Evolutionary conservation across 1,140 invertebrate species (phyloP), one percentile per base, ranked within the genome.

Genomic region (Arion vulgaris): DNA sequence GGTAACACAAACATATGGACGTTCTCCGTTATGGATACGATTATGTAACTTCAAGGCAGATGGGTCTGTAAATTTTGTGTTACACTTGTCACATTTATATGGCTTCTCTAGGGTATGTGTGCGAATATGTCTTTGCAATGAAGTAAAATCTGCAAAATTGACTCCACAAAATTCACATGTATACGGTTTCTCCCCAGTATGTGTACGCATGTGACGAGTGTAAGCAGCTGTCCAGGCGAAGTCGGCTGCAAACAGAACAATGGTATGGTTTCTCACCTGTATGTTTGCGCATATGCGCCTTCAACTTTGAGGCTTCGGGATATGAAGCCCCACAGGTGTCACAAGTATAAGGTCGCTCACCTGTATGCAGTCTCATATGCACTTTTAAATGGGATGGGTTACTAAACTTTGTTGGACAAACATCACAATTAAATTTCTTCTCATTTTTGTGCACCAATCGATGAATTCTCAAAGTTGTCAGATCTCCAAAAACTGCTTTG

Each of bases 111-210:
- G 62, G 23, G 84, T 85, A 74, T 85, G 81, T 28, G 68, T 78
- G 0, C 78, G 75, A 17, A 62, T 76, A 34, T 85, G 81, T 26
- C 71, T 39, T 71, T 81, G 80, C 19, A 81, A 57, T 9, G 78
- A 80, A 19, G 78, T 80, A 45, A 80, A 71, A 34, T 80, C 78
- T 32, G 78, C 62, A 71, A 80, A 80, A 57, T 19, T 28, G 1
- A 34, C n/a, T 13, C 68, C 78, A 80, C 78, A 80, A 57, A 71
- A 71, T 51, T 80, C 78, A 80, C 78, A 71, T 13, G 62, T 80
- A 34, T 98, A 98, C 0, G 97, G 97, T 90, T 98, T 98, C 86
- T 97, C 97, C 88, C 98, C 97, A 0, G 97, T 98, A 78, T 98
- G 97, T 0, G 96, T 98, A 23, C 98, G 93, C 23, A 98, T 94